Percentiles rank a stretch among this genome's conserved stretches.
Conservation (phyloP, 2,113 vertebrate genomes). For the Pteronura brasiliensis region DNA sequence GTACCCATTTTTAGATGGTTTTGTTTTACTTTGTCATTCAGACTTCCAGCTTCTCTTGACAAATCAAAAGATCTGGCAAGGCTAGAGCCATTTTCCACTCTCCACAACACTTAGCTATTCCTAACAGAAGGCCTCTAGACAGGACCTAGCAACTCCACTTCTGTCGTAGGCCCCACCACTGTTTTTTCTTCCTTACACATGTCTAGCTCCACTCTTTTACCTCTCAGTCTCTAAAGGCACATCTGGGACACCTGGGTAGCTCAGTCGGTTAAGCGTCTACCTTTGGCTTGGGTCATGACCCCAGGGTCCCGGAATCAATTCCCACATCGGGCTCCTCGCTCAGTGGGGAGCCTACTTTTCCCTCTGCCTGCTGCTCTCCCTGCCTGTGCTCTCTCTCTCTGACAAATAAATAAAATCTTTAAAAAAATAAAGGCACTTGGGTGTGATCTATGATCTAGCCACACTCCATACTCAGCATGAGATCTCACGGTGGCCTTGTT, state of each 20-base stretch:
- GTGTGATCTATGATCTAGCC: background rate
- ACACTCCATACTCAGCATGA: background rate
- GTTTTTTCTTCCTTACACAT: background rate
- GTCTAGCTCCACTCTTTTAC: background rate
- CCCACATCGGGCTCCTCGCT: background rate
- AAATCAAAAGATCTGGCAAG: background rate
- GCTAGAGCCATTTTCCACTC: background rate
- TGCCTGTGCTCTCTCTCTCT: background rate
- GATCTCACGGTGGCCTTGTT: background rate
- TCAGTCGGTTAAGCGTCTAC: background rate
- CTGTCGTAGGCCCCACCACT: background rate
- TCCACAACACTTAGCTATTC: background rate
- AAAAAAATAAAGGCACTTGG: background rate
- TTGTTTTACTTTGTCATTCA: background rate
- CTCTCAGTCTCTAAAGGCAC: background rate
- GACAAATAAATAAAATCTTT: background rate
- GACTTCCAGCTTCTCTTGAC: background rate
- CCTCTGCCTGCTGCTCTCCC: background rate
- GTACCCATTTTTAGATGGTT: background rate
- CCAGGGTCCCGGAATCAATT: background rate
- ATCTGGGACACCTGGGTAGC: background rate
- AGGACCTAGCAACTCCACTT: background rate
- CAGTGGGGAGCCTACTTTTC: background rate
- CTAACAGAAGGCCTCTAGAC: background rate
- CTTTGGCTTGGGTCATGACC: background rate